Conservation (phyloP, 2,113 vertebrate genomes). For the Oncorhynchus mykiss region DNA sequence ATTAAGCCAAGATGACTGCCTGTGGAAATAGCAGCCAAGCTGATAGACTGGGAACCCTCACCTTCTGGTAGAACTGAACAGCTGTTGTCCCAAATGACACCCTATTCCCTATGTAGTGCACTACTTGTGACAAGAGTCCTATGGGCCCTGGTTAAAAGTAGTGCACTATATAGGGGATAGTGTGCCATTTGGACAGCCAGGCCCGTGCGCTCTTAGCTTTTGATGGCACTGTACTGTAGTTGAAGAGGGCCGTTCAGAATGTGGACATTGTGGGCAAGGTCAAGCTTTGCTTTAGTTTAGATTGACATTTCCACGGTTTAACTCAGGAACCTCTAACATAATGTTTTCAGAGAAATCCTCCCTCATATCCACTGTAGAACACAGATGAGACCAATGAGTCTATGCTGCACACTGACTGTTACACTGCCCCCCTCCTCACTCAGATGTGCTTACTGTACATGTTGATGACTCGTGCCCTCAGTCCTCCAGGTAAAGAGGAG, state of each 20-base stretch:
- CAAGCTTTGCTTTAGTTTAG: constrained; percentile 18
- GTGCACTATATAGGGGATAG: no score
- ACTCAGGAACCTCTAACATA: constrained; percentile 29
- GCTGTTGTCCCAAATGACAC: not conserved
- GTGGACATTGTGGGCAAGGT: not conserved
- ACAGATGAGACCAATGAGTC: constrained; percentile 4
- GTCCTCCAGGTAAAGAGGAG: constrained; percentile 4
- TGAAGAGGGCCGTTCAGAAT: not conserved
- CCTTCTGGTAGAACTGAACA: constrained; percentile 13
- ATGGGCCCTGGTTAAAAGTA: no score
- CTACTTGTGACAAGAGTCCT: no score
- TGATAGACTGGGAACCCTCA: constrained; percentile 32
- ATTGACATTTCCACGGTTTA: constrained; percentile 17
- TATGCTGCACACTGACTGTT: not conserved
- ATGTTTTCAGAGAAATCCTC: constrained; percentile 17
- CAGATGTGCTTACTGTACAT: not conserved
- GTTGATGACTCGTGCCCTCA: not conserved
- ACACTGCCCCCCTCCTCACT: not conserved
- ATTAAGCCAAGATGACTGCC: constrained; percentile 21
- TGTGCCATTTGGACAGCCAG: no score
- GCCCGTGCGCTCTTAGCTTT: constrained; percentile 11
- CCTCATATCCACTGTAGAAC: constrained; percentile 9
- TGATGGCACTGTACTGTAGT: constrained; percentile 24
- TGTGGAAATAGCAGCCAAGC: constrained; percentile 35
- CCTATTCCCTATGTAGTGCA: no score